phyloP scores from a whole-genome alignment of 2,797 vertebrate genomes.

The Hoplostethus atlanticus region DNA sequence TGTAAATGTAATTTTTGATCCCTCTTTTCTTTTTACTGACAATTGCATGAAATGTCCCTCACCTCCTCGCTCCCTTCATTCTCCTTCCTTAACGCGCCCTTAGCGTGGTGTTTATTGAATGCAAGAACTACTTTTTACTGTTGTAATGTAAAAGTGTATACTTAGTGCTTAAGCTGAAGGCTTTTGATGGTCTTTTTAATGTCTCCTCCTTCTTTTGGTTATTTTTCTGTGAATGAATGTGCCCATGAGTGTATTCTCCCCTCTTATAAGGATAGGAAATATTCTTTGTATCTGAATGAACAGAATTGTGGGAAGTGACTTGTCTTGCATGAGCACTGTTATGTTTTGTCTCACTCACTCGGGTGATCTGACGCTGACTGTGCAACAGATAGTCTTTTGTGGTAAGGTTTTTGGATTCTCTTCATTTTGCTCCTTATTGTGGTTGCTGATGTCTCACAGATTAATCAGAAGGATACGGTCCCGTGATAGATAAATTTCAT shows the following conservation, averaged over 20 bases:
- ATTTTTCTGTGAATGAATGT: slow-evolving; percentile 75
- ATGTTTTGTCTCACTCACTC: slow-evolving; percentile 72
- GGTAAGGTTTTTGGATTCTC: slow-evolving; percentile 70
- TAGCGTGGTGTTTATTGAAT: slow-evolving; percentile 86
- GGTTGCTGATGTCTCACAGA: slow-evolving; percentile 59
- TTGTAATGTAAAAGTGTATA: slow-evolving; percentile 89
- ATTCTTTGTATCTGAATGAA: slow-evolving; percentile 70
- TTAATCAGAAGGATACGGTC: slow-evolving; percentile 56
- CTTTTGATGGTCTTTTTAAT: slow-evolving; percentile 82
- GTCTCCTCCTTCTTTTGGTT: slow-evolving; percentile 57
- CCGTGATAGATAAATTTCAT: slow-evolving; percentile 49
- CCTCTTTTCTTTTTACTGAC: slow-evolving; percentile 76
- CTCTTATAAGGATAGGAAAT: slow-evolving; percentile 69
- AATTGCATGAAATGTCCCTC: slow-evolving; percentile 82
- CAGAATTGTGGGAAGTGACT: slow-evolving; percentile 75
- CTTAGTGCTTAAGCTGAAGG: slow-evolving; percentile 85
- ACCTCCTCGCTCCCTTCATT: slow-evolving; percentile 29
- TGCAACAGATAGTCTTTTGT: slow-evolving; percentile 64
- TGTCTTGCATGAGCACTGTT: slow-evolving; percentile 85
- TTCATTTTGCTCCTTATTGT: slow-evolving; percentile 55
- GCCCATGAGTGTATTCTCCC: slow-evolving; percentile 67
- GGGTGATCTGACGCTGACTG: slow-evolving; percentile 73
- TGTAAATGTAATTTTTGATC: slow-evolving; percentile 83
- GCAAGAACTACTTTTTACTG: slow-evolving; percentile 89
- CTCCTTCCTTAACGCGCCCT: slow-evolving; percentile 70